Base-by-base conservation (phyloP, 2,888 invertebrate species). In the Rugalucina vietnamica region DNA sequence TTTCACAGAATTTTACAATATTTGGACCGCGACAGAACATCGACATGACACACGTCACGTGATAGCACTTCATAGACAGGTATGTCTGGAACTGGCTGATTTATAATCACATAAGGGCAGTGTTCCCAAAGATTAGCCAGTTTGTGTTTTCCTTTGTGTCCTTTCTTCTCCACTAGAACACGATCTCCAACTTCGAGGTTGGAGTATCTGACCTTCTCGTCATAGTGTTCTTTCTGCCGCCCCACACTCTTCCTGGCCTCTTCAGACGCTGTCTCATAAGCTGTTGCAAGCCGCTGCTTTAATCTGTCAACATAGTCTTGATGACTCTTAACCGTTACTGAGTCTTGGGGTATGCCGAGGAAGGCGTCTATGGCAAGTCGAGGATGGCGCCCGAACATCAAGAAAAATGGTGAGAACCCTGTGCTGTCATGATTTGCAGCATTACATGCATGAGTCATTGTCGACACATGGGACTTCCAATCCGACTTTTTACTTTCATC, bases 391-490 rank as follows among this genome's bases (percentile, higher is more conserved):
- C 70, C 70, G n/a, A 70, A 70, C 70, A 70, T 70, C n/a, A 18
- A 34, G 39, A n/a, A 57, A 34, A 57, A 34, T 18, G 76, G 76
- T n/a, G 76, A 57, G n/a, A 5, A 57, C 37, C 57, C 57, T 5
- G 57, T 60, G n/a, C 32, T 57, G 0, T 76, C 57, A n/a, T 76
- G 76, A 1, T 21, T 37, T 8, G 76, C 57, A 18, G 36, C 37
- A 50, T 57, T 34, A 24, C 57, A 76, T 5, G 76, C 60, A 57
- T 36, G 36, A 43, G 70, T 70, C 18, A 77, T 14, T 14, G 60
- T 65, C 32, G 69, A 37, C 3, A 79, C 34, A n/a, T 71, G 24
- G 24, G 27, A 39, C 2, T 79, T 71, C 79, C 79, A 79, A 29
- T 54, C 57, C 0, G 34, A 29, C 21, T 49, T 71, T 27, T 72